phyloP scores from a whole-genome alignment of 2,113 vertebrate genomes.

The Lycocorax pyrrhopterus region DNA sequence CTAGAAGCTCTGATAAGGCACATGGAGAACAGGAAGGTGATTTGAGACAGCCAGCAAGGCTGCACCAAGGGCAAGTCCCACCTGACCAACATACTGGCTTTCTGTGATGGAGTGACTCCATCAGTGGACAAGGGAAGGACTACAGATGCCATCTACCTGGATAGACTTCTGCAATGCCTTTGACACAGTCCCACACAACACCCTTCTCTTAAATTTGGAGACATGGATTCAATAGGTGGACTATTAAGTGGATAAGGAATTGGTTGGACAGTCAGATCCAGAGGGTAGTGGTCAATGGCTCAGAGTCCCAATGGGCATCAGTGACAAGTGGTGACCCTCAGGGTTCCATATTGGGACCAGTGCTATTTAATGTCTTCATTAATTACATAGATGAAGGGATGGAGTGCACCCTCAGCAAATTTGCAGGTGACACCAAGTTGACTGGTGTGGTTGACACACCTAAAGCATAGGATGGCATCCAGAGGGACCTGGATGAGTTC shows the following conservation, averaged over 20 bases:
- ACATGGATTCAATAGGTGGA: rapidly evolving
- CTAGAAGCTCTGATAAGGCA: not conserved
- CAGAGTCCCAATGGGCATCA: not conserved
- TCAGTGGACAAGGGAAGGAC: not conserved
- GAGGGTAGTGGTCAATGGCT: not conserved
- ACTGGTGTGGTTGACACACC: not conserved
- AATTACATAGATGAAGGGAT: not conserved
- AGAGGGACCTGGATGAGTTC: not conserved
- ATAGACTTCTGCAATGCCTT: not conserved
- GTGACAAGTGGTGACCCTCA: not conserved
- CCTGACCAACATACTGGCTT: not conserved
- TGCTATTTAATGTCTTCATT: not conserved
- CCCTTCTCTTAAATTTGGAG: not conserved
- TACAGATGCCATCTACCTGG: too few species aligned
- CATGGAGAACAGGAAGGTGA: not conserved
- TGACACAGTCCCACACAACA: not conserved
- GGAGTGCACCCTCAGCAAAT: not conserved
- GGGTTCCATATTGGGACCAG: rapidly evolving
- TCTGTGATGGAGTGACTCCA: not conserved
- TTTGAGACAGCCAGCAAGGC: not conserved
- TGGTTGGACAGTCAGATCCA: not conserved
- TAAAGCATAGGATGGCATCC: not conserved
- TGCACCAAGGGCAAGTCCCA: rapidly evolving
- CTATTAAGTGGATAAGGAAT: not conserved
- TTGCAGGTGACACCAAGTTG: not conserved